Evolutionary conservation across 2,888 invertebrate genomes (phyloP).

Genomic region (Agrilus biguttatus): DNA sequence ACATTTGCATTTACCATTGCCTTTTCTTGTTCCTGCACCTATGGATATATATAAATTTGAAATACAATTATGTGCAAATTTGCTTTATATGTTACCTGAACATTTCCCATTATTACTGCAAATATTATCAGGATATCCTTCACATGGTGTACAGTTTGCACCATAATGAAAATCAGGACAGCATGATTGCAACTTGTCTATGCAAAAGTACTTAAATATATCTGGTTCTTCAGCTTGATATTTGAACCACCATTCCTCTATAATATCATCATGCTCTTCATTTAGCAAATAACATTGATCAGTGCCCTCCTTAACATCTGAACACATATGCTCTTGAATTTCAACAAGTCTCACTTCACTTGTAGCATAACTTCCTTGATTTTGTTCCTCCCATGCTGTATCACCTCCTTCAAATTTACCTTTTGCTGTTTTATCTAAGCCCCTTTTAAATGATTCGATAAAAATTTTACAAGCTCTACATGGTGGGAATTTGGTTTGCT

Average conservation of each 20-base stretch:
- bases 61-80: too few relatives aligned
- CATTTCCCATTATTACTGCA: slow-evolving; percentile 72
- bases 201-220: slow-evolving; percentile 62
- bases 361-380: slow-evolving; percentile 63
- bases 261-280: slow-evolving; percentile 63
- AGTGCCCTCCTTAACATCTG: slow-evolving; percentile 54
- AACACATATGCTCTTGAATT: slow-evolving; percentile 78
- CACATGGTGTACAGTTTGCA: slow-evolving; percentile 63
- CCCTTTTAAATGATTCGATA: slow-evolving; percentile 62
- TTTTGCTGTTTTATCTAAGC: slow-evolving; percentile 66
- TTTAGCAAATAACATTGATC: slow-evolving; percentile 73
- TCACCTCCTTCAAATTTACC: slow-evolving; percentile 89
- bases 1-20: slow-evolving; percentile 82
- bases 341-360: slow-evolving; percentile 86
- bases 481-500: slow-evolving; percentile 45
- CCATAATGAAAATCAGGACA: slow-evolving; percentile 80
- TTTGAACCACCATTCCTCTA: slow-evolving; percentile 85
- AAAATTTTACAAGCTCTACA: slow-evolving; percentile 66
- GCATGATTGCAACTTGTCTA: slow-evolving; percentile 60
- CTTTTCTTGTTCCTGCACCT: slow-evolving; percentile 84
- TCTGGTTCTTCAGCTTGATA: slow-evolving; percentile 37
- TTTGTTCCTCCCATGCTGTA: slow-evolving; percentile 86
- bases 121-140: slow-evolving; percentile 53
- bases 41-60: slow-evolving; percentile 23
- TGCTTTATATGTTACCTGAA: slow-evolving; percentile 4